A percentile compares a stretch with the other conserved stretches of the same genome.
phyloP scores from a whole-genome alignment of 2,113 vertebrate genomes.

The Morone saxatilis region DNA sequence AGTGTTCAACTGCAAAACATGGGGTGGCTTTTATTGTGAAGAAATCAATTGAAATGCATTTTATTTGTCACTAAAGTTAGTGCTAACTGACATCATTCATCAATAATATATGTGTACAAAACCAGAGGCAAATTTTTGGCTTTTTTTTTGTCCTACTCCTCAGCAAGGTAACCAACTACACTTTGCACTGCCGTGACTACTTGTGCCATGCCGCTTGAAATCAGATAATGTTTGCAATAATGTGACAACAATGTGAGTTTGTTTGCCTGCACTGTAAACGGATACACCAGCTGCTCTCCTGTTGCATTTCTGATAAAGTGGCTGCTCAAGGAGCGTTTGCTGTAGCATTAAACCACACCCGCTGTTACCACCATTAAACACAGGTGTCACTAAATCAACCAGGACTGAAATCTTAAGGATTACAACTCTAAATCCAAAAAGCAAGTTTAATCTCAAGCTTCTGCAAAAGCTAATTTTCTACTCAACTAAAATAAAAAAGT shows the following conservation, averaged over 20 bases:
- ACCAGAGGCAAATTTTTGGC: neutral
- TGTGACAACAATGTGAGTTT: neutral
- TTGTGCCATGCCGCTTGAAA: neutral
- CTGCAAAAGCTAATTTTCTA: slow-evolving; percentile 51
- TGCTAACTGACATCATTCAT: neutral
- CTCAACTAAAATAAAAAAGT: slow-evolving; percentile 68
- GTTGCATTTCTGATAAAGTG: neutral
- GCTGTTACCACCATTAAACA: neutral
- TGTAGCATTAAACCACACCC: neutral
- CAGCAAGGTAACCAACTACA: neutral
- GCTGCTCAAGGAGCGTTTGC: neutral
- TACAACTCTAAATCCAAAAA: slow-evolving; percentile 29
- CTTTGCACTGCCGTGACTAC: neutral
- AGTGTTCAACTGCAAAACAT: neutral
- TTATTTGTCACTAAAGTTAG: neutral
- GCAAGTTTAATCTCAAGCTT: slow-evolving; percentile 34
- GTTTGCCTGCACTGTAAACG: neutral
- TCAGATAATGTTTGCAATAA: neutral
- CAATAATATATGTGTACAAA: neutral
- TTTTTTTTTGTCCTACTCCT: no score
- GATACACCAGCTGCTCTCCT: neutral
- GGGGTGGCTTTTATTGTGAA: neutral
- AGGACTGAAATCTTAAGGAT: slow-evolving; percentile 37
- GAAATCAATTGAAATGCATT: neutral
- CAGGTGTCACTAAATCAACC: neutral